Percentiles rank a stretch among this genome's conserved stretches.
Evolutionary conservation across 2,797 vertebrate genomes (phyloP).

Genomic region (Sciurus carolinensis): DNA sequence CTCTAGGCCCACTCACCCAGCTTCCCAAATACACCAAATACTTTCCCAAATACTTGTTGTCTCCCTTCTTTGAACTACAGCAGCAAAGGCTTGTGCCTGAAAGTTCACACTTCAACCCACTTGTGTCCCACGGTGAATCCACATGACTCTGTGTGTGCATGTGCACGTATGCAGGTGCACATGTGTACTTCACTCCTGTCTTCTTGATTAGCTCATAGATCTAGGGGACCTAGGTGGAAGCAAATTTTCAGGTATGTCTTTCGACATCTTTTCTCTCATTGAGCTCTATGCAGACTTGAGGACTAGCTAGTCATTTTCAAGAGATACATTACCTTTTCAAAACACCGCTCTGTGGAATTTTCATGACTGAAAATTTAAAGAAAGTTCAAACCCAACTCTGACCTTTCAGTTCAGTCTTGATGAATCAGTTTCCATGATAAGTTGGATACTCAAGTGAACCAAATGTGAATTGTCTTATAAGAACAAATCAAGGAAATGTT

Average conservation of each 20-base stretch:
- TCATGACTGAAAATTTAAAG: constrained; percentile 23
- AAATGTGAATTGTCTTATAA: constrained; percentile 77
- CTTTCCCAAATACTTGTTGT: too few relatives aligned
- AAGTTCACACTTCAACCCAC: not conserved
- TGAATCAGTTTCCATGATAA: constrained; percentile 80
- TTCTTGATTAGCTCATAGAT: not conserved
- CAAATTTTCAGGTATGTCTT: not conserved
- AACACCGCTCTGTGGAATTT: not conserved
- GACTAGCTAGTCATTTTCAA: not conserved
- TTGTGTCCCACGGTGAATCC: too few relatives aligned
- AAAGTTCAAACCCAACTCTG: constrained; percentile 45
- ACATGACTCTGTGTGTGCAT: too few relatives aligned
- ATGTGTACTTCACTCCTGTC: not conserved
- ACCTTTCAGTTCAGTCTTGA: constrained; percentile 78
- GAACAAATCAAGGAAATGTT: constrained; percentile 73
- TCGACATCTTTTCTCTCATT: not conserved
- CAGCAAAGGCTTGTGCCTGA: not conserved
- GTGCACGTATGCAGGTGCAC: too few relatives aligned
- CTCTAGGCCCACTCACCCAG: not conserved
- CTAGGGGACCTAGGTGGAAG: not conserved
- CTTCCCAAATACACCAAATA: not conserved
- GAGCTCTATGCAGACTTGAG: not conserved
- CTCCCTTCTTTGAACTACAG: not conserved
- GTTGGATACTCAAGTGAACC: constrained; percentile 80
- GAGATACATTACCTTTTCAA: not conserved